Evolutionary conservation across 2,113 vertebrate genomes (phyloP), one percentile per base, ranked within the genome.

Genomic region (Ursus arctos): DNA sequence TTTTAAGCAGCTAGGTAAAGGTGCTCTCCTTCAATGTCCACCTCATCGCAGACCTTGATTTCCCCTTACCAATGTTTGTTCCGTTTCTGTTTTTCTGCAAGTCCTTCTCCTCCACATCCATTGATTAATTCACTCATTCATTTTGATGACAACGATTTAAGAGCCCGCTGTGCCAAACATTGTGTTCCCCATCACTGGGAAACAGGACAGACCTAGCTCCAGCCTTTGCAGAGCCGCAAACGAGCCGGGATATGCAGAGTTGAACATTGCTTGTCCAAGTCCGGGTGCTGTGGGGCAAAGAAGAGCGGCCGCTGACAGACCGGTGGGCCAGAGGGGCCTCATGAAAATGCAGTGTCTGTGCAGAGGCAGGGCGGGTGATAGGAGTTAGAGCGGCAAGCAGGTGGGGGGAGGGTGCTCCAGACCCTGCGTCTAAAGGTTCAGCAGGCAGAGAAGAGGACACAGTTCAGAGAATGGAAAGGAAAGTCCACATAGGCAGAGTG

Each of bases 261-360:
- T 55, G 47, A 36, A 13, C 65, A 33, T 26, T 72, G 83, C 26
- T 36, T 1, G 18, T 47, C 36, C 28, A 74, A 43, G 55, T 82
- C 87, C 33, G 22, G n/a, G 47, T 88, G 76, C n/a, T 65, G 15
- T 13, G n/a, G 55, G 47, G 53, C 63, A 33, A 95, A 86, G 94
- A 95, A 63, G 47, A 33, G 40, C 31, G 14, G 10, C 4, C 13
- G 12, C 53, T 15, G 36, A 59, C 31, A 71, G 49, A 36, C 16
- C 0, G 1, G 61, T 90, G 40, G 57, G 43, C 43, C 63, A 65
- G 63, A 94, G 55, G 86, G 13, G 24, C 65, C 71, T 79, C 71
- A 24, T 36, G 36, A 33, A 57, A 53, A 86, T 11, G 21, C 81
- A 49, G 1, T n/a, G 63, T 82, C 9, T 10, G 24, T 40, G 47